phyloP scores from a whole-genome alignment of 2,888 invertebrate species.

The Agrotis segetum region DNA sequence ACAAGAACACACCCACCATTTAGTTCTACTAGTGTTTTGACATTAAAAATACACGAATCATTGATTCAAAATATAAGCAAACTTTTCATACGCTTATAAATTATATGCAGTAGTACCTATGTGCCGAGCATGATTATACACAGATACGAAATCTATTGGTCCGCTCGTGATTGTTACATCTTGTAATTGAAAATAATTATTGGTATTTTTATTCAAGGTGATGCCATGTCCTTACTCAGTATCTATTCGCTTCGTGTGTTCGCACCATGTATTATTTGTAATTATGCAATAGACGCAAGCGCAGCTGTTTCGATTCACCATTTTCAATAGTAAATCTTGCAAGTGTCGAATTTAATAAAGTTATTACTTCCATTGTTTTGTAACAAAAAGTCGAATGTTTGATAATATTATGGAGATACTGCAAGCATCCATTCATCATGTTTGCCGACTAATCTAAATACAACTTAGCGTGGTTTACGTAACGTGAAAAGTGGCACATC shows the following conservation, averaged over 20 bases:
- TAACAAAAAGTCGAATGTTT: conserved; percentile 34
- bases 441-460: conserved; percentile 65
- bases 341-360: conserved; percentile 38
- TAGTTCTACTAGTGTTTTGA: conserved; percentile 39
- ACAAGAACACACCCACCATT: neutral
- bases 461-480: conserved; percentile 59
- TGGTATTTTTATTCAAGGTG: conserved; percentile 75
- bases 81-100: conserved; percentile 41
- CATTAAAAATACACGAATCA: conserved; percentile 48
- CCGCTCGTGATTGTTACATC: conserved; percentile 69
- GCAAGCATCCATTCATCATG: conserved; percentile 56
- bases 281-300: conserved; percentile 62
- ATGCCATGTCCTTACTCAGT: conserved; percentile 72
- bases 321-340: conserved; percentile 28
- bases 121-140: conserved; percentile 50
- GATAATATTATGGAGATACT: conserved; percentile 30
- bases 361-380: conserved; percentile 55
- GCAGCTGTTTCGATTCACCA: conserved; percentile 44
- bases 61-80: conserved; percentile 21
- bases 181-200: conserved; percentile 74
- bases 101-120: conserved; percentile 20
- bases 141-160: conserved; percentile 46
- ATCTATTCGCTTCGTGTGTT: conserved; percentile 66
- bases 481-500: conserved; percentile 65
- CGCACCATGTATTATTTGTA: conserved; percentile 70